phyloP scores from a whole-genome alignment of 1,140 invertebrate genomes.

The Yoshiicerus persimilis region DNA sequence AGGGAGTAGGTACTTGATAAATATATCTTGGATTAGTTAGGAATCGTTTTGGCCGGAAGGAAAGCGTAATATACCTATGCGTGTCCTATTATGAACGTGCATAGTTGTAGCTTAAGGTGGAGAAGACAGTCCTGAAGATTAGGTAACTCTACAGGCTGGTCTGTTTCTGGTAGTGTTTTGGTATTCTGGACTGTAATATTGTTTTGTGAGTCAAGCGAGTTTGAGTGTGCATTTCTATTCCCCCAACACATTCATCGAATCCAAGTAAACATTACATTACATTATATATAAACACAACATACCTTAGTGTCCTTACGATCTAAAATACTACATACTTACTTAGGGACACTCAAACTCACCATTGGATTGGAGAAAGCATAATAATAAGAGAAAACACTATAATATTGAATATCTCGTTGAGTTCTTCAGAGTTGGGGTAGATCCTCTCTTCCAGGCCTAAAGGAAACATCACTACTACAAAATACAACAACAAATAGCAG shows the following conservation, averaged over 20 bases:
- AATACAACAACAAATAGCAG: background rate
- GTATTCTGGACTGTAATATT: background rate
- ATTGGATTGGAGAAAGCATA: background rate
- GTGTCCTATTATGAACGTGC: background rate
- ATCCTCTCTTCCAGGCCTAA: background rate
- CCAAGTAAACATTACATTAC: constrained; percentile 7
- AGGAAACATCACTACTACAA: background rate
- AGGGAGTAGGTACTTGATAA: background rate
- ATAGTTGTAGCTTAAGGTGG: background rate
- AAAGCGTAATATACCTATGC: too few relatives aligned
- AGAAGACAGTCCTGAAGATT: background rate
- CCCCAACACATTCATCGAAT: constrained; percentile 19
- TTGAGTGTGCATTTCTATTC: background rate
- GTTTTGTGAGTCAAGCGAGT: background rate
- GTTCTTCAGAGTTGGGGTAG: background rate
- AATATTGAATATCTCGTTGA: too few relatives aligned
- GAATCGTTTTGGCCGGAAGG: too few relatives aligned
- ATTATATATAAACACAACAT: background rate
- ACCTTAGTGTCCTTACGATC: background rate
- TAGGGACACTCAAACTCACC: background rate
- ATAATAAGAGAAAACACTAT: background rate
- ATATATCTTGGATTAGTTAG: too few relatives aligned
- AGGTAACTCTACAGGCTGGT: background rate
- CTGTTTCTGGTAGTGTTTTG: background rate
- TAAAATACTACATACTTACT: background rate